These are phyloP conservation scores for Apantesis nais DNA, from an alignment of 2,888 invertebrate species.

Conservation along the genomic window DNA sequence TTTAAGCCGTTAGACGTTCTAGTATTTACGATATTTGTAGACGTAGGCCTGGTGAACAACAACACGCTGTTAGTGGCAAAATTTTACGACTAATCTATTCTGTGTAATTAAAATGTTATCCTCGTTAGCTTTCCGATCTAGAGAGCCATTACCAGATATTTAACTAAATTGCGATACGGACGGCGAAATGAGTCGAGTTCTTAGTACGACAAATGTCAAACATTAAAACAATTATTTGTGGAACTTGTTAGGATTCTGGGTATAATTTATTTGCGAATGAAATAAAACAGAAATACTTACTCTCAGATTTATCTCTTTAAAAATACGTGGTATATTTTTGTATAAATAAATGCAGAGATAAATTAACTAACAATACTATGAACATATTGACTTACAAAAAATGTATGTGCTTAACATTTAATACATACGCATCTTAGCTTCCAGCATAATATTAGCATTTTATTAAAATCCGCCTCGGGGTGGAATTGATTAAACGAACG, in stretches of 20 bases:
- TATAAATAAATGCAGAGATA: neutral
- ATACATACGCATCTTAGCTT: neutral
- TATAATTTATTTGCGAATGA: neutral
- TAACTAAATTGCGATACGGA: neutral
- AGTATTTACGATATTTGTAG: neutral
- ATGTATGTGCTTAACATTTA: neutral
- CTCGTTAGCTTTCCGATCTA: neutral
- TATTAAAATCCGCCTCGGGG: neutral
- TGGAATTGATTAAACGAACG: neutral
- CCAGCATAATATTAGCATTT: neutral
- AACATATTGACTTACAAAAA: neutral
- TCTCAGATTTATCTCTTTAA: neutral
- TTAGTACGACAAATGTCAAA: neutral
- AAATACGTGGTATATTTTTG: neutral
- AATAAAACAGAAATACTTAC: neutral
- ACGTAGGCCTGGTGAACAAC: neutral
- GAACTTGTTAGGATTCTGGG: neutral
- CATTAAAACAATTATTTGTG: neutral
- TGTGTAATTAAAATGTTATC: neutral
- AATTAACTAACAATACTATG: neutral
- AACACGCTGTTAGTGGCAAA: neutral
- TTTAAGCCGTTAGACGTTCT: neutral
- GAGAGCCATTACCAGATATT: neutral
- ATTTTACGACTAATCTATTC: neutral
- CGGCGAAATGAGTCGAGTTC: neutral